These are phyloP conservation scores for Loripinus fragilis DNA, from an alignment of 2,888 invertebrate genomes.

Conservation along the genomic window DNA sequence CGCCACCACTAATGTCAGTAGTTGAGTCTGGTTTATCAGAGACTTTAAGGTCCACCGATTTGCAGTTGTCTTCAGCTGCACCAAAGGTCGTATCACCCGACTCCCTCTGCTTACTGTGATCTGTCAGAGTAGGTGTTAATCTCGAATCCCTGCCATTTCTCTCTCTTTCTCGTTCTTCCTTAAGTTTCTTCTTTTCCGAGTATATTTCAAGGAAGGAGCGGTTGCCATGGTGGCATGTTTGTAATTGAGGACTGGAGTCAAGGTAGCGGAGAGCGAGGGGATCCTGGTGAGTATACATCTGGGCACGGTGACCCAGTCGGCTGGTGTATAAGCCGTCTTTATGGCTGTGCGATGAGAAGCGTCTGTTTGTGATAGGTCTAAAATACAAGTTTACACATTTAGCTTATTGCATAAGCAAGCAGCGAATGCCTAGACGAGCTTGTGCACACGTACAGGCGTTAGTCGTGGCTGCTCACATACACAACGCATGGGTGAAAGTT, in stretches of 20 bases:
- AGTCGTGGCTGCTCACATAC: no score
- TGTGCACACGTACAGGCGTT: no score
- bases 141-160: not conserved
- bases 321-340: not conserved
- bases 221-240: not conserved
- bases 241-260: not conserved
- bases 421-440: no score
- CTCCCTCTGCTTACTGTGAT: not conserved
- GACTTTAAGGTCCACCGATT: not conserved
- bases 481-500: no score
- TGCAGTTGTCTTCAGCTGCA: not conserved
- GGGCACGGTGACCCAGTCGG: not conserved
- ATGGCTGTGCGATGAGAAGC: not conserved
- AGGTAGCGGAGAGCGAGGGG: no score
- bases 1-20: not conserved
- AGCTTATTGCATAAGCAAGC: no score
- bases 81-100: not conserved
- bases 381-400: no score
- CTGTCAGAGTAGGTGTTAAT: not conserved
- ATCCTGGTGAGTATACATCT: no score
- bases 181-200: slow-evolving; percentile 27
- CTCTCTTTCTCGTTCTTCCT: slow-evolving; percentile 22
- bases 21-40: not conserved
- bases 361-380: not conserved
- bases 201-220: slow-evolving; percentile 41